Conservation (phyloP, 2,797 vertebrate genomes). For the Malurus leucopterus region DNA sequence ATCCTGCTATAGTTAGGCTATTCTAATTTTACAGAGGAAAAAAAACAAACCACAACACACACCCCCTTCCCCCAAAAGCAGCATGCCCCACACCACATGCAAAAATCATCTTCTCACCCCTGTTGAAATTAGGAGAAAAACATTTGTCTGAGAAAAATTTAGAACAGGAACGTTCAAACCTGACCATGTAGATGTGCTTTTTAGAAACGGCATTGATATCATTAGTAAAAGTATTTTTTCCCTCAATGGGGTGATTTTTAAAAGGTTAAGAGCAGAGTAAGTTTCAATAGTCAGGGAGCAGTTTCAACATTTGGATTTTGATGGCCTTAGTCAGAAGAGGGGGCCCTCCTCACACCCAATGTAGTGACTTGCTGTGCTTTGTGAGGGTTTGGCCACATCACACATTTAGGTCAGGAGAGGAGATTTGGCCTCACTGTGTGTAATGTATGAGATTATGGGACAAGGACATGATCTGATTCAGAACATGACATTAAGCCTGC, state of each 20-base stretch:
- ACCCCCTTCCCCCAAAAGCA: neutral
- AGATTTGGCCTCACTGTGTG: neutral
- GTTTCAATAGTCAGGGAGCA: neutral
- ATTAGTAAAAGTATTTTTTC: neutral
- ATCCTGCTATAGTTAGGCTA: neutral
- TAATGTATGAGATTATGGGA: neutral
- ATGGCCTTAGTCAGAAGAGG: neutral
- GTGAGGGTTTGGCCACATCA: neutral
- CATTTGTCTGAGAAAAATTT: neutral
- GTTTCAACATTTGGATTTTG: neutral
- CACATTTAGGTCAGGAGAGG: neutral
- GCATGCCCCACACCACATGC: rapidly evolving
- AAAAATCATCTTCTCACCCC: neutral
- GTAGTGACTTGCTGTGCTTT: neutral
- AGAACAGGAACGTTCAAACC: neutral
- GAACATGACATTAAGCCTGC: neutral
- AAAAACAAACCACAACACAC: neutral
- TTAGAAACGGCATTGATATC: neutral
- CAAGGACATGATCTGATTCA: neutral
- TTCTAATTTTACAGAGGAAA: neutral
- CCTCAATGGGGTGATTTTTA: neutral
- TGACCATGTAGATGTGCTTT: neutral
- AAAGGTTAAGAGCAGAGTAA: neutral
- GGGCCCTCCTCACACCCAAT: neutral
- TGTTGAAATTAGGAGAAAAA: neutral